Evolutionary conservation across 2,888 invertebrate genomes (phyloP), one percentile per base, ranked within the genome.

Genomic region (Chorisops tibialis): DNA sequence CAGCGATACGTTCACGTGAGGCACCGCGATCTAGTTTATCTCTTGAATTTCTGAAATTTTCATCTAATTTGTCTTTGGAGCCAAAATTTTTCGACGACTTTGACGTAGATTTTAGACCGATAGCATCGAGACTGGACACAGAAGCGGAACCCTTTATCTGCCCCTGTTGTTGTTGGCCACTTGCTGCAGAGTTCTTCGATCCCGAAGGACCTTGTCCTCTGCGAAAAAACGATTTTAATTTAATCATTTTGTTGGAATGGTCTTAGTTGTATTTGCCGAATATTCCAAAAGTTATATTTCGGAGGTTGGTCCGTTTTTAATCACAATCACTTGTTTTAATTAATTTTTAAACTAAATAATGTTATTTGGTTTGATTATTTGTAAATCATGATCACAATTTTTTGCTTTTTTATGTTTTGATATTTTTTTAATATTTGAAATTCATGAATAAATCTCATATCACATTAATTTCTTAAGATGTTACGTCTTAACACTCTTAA

Each of bases 221-320:
- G 82, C 91, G 91, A 83, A 92, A 92, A 79, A 92, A 86, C 75
- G 91, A 91, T 85, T 91, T 91, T 81, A 92, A 87, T 84, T 91
- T 92, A 86, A 91, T 91, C 91, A 91, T 91, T 81, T 85, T 88
- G 80, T 9, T 47, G 56, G 22, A n/a, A 56, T 39, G 9, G 22
- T 19, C 35, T n/a, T 56, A 12, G n/a, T 48, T 21, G 50, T 50
- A 9, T 41, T 2, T 54, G 7, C 18, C n/a, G 41, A 41, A 41
- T 54, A 41, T 5, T 41, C 14, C 9, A 14, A n/a, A 41, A 41
- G 24, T 49, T 21, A 22, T 49, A 12, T 49, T 49, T 49, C 24
- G 22, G 30, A 30, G 30, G 7, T 5, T 5, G 9, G 5, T 30
- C 9, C 9, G 5, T 30, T 30, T 30, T 35, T 35, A 21, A 38